phyloP scores from a whole-genome alignment of 2,888 invertebrate genomes.

The Lottia scabra region DNA sequence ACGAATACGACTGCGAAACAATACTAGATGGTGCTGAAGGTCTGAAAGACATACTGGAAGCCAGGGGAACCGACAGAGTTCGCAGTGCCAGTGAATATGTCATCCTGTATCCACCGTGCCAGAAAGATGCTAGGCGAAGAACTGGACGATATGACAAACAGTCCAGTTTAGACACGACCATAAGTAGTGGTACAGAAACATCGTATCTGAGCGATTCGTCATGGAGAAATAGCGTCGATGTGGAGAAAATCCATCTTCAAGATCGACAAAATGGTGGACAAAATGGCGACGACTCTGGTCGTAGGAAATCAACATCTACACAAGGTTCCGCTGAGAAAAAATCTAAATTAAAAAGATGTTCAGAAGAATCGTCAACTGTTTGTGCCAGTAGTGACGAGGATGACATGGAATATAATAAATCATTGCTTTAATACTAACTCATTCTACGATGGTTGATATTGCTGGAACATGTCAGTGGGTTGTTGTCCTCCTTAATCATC shows the following conservation, averaged over 20 bases:
- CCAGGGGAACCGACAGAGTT: constrained; percentile 25
- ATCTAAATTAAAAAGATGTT: not conserved
- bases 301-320: no score
- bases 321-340: no score
- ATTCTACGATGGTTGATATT: no score
- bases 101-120: constrained; percentile 34
- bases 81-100: constrained; percentile 45
- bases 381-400: not conserved
- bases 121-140: constrained; percentile 14
- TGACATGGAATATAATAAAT: not conserved
- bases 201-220: constrained; percentile 35
- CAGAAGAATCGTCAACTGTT: not conserved
- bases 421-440: no score
- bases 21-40: constrained; percentile 24
- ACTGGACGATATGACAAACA: constrained; percentile 13
- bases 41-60: constrained; percentile 29
- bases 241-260: not conserved
- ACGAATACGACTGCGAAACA: constrained; percentile 17
- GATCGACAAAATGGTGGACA: no score
- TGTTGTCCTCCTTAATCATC: no score
- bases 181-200: constrained; percentile 31
- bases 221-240: not conserved
- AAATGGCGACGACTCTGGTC: no score
- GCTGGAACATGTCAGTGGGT: no score
- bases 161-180: constrained; percentile 21